Conservation (phyloP, 1,140 invertebrate genomes). For the Thaumatotibia leucotreta region DNA sequence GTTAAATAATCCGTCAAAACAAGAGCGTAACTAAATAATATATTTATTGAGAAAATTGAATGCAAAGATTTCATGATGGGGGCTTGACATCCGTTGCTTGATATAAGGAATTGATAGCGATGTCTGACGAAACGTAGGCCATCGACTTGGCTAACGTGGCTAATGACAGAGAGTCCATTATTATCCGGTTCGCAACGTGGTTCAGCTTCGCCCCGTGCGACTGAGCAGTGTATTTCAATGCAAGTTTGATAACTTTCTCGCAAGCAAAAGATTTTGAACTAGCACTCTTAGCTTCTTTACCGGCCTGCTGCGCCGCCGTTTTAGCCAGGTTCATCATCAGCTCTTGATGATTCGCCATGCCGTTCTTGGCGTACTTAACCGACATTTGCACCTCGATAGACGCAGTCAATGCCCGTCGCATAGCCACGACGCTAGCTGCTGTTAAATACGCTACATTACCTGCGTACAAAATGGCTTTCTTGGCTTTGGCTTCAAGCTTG, state of each 20-base stretch:
- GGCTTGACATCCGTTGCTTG: constrained; percentile 65
- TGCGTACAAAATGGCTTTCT: constrained; percentile 65
- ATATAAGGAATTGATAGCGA: constrained; percentile 69
- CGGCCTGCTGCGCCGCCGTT: constrained; percentile 66
- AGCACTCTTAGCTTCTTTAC: constrained; percentile 65
- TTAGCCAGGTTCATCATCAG: constrained; percentile 70
- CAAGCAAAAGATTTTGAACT: constrained; percentile 61
- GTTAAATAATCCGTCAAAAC: too few species aligned
- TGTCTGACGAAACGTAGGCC: constrained; percentile 68
- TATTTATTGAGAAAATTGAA: neutral
- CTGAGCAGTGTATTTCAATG: constrained; percentile 68
- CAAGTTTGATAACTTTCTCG: constrained; percentile 60
- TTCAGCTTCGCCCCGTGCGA: constrained; percentile 60
- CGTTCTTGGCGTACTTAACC: constrained; percentile 60
- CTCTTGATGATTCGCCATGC: constrained; percentile 67
- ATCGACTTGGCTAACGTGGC: constrained; percentile 65
- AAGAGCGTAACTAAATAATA: neutral
- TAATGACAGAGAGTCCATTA: constrained; percentile 66
- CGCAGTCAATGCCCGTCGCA: constrained; percentile 61
- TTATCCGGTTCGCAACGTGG: constrained; percentile 63
- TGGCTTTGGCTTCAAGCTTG: constrained; percentile 58
- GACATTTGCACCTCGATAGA: constrained; percentile 71
- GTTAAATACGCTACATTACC: constrained; percentile 67
- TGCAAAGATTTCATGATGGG: constrained; percentile 37
- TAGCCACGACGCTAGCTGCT: constrained; percentile 63